Evolutionary conservation across 2,888 invertebrate genomes (phyloP), one percentile per base, ranked within the genome.

Genomic region (Hemistola chrysoprasaria): DNA sequence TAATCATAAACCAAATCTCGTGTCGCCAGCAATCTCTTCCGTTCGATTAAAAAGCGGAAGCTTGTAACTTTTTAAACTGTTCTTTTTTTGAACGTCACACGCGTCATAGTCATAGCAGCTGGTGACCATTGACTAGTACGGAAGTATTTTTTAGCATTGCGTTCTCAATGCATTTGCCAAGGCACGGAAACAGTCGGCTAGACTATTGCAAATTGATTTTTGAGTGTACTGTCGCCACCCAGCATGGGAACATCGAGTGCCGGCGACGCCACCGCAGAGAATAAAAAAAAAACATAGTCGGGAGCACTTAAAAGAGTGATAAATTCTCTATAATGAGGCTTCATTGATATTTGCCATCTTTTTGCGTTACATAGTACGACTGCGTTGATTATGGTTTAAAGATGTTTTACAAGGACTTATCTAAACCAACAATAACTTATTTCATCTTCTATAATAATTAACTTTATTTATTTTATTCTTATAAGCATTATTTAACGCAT

Each of bases 191-290:
- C 72, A 53, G 62, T 50, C 58, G 83, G 72, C 83, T 81, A 84
- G 85, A 86, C 86, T 66, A 59, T 76, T 84, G 87, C 86, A 83
- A 85, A 86, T 85, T 83, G 81, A 62, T 65, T 71, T 73, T 71
- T 71, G 70, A 86, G 85, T 84, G 82, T 70, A 74, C 67, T 80
- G 87, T 85, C 87, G 87, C 87, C 87, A 87, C 87, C 87, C 87
- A 81, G 81, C 42, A 47, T 53, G 54, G 50, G 51, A 32, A 8
- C 30, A 35, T 65, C 56, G 61, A 67, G 68, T 85, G 84, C 66
- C 22, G 40, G 29, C 44, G 83, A 64, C 80, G 80, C 77, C 78
- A 66, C 59, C 58, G 43, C 60, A 51, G 51, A 59, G 56, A 62
- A 58, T 34, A 9, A 65, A 56, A 72, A n/a, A n/a, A 72, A 75